phyloP scores from a whole-genome alignment of 2,888 invertebrate species.

The Aproaerema taeniolella region DNA sequence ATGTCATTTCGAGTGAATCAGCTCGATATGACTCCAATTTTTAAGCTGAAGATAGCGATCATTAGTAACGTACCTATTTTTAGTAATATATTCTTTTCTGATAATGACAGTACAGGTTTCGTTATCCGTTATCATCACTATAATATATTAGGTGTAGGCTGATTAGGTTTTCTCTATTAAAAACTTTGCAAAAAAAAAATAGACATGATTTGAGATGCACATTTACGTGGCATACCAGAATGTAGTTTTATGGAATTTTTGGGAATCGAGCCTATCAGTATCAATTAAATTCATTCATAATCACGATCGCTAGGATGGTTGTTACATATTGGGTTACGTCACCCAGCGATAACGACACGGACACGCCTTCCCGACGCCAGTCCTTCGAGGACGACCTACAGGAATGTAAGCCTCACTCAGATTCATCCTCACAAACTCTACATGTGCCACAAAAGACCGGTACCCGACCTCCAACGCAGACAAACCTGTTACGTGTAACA shows the following conservation, averaged over 20 bases:
- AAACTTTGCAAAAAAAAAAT: no score
- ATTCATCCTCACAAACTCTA: constrained; percentile 55
- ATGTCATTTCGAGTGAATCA: constrained; percentile 20
- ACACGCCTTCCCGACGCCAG: constrained; percentile 70
- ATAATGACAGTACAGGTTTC: no score
- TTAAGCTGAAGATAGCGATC: no score
- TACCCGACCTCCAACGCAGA: constrained; percentile 69
- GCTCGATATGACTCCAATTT: neutral
- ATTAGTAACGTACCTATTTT: no score
- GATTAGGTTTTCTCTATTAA: no score
- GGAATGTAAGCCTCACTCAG: constrained; percentile 42
- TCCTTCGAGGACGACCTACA: constrained; percentile 59
- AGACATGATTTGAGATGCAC: no score
- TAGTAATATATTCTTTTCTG: no score
- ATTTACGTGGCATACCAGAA: no score
- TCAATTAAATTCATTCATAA: constrained; percentile 16
- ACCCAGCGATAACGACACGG: constrained; percentile 62
- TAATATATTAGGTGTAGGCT: no score
- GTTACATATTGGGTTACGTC: constrained; percentile 56
- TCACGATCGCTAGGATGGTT: constrained; percentile 30
- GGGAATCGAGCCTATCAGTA: no score
- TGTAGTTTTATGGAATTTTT: no score
- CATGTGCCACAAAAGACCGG: constrained; percentile 70
- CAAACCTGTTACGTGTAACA: constrained; percentile 72
- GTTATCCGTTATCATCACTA: no score